Conservation (phyloP, 2,113 vertebrate genomes). For the Pomatostomus ruficeps region DNA sequence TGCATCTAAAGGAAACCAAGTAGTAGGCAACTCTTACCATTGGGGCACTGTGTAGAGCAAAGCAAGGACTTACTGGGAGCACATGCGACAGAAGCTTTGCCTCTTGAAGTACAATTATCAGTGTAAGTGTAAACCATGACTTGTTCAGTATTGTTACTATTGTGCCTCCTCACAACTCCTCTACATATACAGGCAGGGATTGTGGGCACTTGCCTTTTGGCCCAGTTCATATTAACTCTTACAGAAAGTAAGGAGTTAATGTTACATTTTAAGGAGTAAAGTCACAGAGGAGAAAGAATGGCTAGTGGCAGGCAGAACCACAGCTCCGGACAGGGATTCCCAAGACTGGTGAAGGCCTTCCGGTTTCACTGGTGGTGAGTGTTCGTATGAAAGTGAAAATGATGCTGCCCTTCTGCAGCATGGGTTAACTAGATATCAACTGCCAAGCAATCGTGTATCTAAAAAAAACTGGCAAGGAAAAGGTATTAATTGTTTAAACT, state of each 20-base stretch:
- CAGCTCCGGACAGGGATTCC: not conserved
- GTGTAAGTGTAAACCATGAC: not conserved
- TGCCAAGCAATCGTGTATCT: not conserved
- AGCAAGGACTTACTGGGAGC: not conserved
- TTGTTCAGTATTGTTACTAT: not conserved
- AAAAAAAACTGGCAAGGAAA: not conserved
- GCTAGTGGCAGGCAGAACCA: not conserved
- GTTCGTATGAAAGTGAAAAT: not conserved
- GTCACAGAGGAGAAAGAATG: not conserved
- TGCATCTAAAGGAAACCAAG: not conserved
- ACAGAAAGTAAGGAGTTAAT: not conserved
- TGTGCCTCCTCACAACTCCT: not conserved
- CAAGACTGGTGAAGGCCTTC: not conserved
- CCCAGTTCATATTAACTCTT: not conserved
- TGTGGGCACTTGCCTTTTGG: not conserved
- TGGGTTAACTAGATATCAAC: not conserved
- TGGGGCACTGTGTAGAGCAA: rapidly evolving
- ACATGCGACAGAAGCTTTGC: not conserved
- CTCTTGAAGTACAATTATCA: not conserved
- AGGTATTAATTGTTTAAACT: not conserved
- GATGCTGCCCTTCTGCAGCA: not conserved
- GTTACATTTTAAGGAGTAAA: not conserved
- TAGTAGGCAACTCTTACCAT: not conserved
- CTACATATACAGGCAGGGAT: not conserved
- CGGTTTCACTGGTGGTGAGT: not conserved